phyloP scores from a whole-genome alignment of 2,888 invertebrate genomes.

The Anoncus sp. region DNA sequence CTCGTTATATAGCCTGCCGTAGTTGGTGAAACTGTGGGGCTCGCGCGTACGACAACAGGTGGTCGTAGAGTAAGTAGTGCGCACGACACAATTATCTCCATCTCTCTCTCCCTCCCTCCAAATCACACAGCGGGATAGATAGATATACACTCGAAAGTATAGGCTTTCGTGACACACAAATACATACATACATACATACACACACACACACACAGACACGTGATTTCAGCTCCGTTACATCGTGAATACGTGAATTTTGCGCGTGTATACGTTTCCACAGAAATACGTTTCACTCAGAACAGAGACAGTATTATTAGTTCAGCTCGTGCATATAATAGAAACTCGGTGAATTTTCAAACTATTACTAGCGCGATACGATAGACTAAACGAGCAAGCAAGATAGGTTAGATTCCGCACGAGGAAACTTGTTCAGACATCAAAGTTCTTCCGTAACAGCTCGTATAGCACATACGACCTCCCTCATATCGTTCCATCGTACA shows the following conservation, averaged over 20 bases:
- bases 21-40: constrained; percentile 59
- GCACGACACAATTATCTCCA: constrained; percentile 29
- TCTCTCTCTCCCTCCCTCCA: constrained; percentile 3
- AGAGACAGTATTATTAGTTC: neutral
- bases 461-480: constrained; percentile 19
- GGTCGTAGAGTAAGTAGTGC: constrained; percentile 75
- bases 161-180: neutral
- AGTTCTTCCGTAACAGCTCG: constrained; percentile 26
- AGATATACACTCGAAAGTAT: neutral
- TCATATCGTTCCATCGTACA: neutral
- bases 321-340: neutral
- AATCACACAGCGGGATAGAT: constrained; percentile 6
- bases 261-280: neutral
- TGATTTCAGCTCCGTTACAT: neutral
- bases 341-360: constrained; percentile 19
- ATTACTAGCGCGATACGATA: constrained; percentile 1
- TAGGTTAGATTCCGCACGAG: constrained; percentile 9
- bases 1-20: constrained; percentile 63
- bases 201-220: too few relatives aligned
- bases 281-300: neutral
- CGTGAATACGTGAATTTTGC: neutral
- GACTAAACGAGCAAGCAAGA: neutral
- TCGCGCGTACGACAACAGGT: constrained; percentile 77
- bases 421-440: constrained; percentile 44
- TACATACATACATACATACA: too few relatives aligned